Evolutionary conservation across 2,888 invertebrate genomes (phyloP).

Genomic region (Erannis defoliaria): DNA sequence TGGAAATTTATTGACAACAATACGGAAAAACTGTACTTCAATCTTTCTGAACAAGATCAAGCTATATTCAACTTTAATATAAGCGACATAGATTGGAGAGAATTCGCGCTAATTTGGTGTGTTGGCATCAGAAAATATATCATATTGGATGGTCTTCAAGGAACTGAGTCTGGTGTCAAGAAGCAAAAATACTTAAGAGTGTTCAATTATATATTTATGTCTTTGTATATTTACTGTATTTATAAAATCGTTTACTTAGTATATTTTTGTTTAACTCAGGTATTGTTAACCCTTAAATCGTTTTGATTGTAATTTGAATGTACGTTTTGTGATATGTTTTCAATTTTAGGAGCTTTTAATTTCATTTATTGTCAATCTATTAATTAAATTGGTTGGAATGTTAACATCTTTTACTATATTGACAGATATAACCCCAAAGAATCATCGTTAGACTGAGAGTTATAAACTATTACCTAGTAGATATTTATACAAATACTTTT

Average conservation of each 20-base stretch:
- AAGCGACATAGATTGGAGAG: slow-evolving; percentile 19
- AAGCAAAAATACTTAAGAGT: slow-evolving; percentile 14
- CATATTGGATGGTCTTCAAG: slow-evolving; percentile 21
- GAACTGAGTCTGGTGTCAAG: not conserved
- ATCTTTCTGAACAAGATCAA: slow-evolving; percentile 29
- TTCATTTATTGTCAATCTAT: no score
- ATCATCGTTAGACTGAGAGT: no score
- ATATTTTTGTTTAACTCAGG: not conserved
- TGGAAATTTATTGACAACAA: slow-evolving; percentile 22
- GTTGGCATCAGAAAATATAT: slow-evolving; percentile 22
- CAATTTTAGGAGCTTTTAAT: no score
- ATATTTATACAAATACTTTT: no score
- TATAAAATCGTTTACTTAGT: slow-evolving; percentile 11
- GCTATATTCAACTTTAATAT: slow-evolving; percentile 37
- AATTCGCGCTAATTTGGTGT: not conserved
- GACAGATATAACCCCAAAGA: no score
- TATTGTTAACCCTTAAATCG: not conserved
- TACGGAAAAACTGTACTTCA: slow-evolving; percentile 5
- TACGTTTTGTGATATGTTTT: no score
- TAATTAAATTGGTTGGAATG: no score
- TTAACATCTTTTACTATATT: no score
- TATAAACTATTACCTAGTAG: no score
- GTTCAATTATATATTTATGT: slow-evolving; percentile 8
- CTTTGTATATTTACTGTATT: slow-evolving; percentile 16
- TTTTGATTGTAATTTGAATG: no score